A percentile compares a stretch with the other conserved stretches of the same genome.
These are phyloP conservation scores for Sinopyrophorus schimmeli DNA, from an alignment of 2,888 invertebrate species.

Conservation along the genomic window DNA sequence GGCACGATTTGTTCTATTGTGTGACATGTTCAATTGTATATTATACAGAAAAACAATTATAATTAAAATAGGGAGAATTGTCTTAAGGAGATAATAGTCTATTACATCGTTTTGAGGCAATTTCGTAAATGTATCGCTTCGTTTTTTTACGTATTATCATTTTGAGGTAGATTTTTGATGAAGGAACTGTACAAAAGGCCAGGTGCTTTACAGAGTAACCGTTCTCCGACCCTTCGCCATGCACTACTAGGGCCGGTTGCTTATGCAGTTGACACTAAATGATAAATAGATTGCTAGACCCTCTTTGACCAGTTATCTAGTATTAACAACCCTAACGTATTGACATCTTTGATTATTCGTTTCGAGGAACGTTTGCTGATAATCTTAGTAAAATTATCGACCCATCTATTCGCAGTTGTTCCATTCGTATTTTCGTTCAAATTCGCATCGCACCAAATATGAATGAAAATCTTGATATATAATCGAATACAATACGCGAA, in stretches of 20 bases:
- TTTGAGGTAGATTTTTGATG: slow-evolving; percentile 43
- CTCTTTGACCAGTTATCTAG: slow-evolving; percentile 26
- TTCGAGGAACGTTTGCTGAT: no score
- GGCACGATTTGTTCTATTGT: slow-evolving; percentile 23
- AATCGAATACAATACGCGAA: no score
- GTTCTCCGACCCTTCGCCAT: slow-evolving; percentile 43
- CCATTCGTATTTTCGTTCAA: no score
- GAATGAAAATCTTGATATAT: no score
- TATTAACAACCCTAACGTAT: slow-evolving; percentile 19
- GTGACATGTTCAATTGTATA: slow-evolving; percentile 17
- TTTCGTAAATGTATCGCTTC: no score
- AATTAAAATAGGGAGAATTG: slow-evolving; percentile 24
- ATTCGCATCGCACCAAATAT: no score
- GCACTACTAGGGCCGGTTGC: slow-evolving; percentile 41
- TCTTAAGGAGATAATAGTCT: no score
- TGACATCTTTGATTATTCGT: slow-evolving; percentile 17
- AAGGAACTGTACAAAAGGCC: slow-evolving; percentile 46
- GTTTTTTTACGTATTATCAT: slow-evolving; percentile 2
- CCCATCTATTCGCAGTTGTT: no score
- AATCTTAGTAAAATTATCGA: no score
- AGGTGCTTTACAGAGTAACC: slow-evolving; percentile 52
- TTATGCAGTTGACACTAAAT: slow-evolving; percentile 48
- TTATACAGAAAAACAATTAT: slow-evolving; percentile 17
- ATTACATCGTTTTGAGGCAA: no score
- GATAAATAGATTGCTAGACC: slow-evolving; percentile 46